Percentiles rank a stretch among this genome's conserved stretches.
These are phyloP conservation scores for Elanoides forficatus DNA, from an alignment of 2,113 vertebrate genomes.

Conservation along the genomic window DNA sequence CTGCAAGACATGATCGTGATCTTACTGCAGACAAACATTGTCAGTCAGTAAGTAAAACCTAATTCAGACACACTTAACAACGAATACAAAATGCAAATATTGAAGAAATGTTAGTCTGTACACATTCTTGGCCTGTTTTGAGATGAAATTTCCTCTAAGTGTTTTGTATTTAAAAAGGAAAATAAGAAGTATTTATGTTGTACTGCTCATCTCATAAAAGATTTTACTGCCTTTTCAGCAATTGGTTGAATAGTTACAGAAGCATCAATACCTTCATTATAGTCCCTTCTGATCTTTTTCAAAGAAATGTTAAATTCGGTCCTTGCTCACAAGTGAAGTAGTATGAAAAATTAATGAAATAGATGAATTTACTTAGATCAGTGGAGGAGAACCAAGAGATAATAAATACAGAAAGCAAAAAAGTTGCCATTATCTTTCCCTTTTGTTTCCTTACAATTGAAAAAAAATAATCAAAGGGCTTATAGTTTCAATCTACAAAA, in stretches of 20 bases:
- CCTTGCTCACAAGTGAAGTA: background rate
- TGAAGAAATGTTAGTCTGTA: background rate
- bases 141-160: background rate
- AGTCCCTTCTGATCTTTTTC: background rate
- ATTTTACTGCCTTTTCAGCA: background rate
- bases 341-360: background rate
- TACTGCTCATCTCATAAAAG: background rate
- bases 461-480: background rate
- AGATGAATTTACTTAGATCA: background rate
- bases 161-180: background rate
- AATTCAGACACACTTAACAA: background rate
- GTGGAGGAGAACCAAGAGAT: background rate
- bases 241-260: background rate
- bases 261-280: background rate
- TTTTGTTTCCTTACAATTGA: background rate
- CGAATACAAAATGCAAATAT: background rate
- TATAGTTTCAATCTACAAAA: background rate
- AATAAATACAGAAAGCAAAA: background rate
- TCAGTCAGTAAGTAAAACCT: background rate
- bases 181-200: background rate
- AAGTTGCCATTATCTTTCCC: background rate
- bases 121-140: background rate
- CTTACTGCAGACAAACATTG: background rate
- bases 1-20: rapidly evolving
- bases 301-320: background rate